Conservation (phyloP, 1,140 invertebrate genomes). For the Aporrectodea caliginosa region DNA sequence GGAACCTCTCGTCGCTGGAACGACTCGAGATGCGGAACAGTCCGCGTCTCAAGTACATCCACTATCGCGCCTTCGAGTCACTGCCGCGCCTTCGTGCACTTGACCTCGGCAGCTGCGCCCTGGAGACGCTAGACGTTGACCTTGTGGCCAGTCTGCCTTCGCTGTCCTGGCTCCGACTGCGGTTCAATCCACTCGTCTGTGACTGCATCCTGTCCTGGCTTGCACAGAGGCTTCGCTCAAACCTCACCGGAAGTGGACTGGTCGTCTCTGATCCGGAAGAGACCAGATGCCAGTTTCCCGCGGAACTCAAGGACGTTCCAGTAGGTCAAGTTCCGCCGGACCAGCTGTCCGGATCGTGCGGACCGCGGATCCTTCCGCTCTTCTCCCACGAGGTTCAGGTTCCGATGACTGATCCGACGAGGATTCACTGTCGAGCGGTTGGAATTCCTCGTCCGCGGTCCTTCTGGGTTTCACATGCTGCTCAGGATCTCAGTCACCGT, state of each 20-base stretch:
- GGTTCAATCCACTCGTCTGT: conserved; percentile 26
- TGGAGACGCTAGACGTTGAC: conserved; percentile 18
- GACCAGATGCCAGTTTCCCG: background rate
- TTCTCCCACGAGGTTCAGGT: conserved; percentile 9
- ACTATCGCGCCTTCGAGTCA: background rate
- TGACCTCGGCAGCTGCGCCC: conserved; percentile 6
- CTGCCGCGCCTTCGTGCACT: conserved; percentile 18
- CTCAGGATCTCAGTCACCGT: background rate
- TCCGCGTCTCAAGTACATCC: background rate
- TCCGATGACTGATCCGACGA: conserved; percentile 1
- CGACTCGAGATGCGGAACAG: background rate
- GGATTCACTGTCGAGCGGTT: conserved; percentile 24
- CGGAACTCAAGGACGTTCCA: background rate
- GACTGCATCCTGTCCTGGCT: conserved; percentile 30
- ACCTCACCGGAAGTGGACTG: background rate
- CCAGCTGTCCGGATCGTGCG: background rate
- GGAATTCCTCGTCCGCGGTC: conserved; percentile 21
- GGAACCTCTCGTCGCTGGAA: conserved; percentile 8
- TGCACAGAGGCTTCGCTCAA: background rate
- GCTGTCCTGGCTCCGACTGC: conserved; percentile 9
- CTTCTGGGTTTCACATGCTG: conserved; percentile 25
- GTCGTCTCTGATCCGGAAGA: background rate
- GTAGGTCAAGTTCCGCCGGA: background rate
- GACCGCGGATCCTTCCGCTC: conserved; percentile 1
- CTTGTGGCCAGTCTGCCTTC: conserved; percentile 18